A percentile compares a stretch with the other conserved stretches of the same genome.
phyloP scores from a whole-genome alignment of 2,888 invertebrate genomes.

The Temnothorax ravouxi region DNA sequence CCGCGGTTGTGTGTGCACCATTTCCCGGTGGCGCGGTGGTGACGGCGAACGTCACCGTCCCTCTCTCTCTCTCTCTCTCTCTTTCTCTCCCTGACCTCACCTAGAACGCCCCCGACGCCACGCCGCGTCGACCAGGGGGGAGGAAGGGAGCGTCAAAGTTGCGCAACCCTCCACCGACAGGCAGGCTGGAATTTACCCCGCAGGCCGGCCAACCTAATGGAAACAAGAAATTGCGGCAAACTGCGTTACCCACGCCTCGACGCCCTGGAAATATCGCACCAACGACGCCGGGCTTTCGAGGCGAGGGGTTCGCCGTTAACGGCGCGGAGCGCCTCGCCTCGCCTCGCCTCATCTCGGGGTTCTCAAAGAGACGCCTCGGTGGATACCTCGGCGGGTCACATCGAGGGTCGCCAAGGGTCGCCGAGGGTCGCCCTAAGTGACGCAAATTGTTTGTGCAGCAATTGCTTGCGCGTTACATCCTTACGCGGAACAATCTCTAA shows the following conservation, averaged over 20 bases:
- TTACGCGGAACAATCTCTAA: not conserved
- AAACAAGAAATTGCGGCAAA: slow-evolving; percentile 86
- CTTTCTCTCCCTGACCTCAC: slow-evolving; percentile 59
- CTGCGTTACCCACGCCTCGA: slow-evolving; percentile 85
- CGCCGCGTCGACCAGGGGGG: slow-evolving; percentile 42
- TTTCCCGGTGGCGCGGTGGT: slow-evolving; percentile 74
- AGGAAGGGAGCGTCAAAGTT: slow-evolving; percentile 69
- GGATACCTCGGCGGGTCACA: slow-evolving; percentile 31
- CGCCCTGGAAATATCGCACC: slow-evolving; percentile 84
- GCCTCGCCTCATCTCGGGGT: slow-evolving; percentile 18
- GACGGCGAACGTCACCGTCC: slow-evolving; percentile 61
- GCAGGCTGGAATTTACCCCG: slow-evolving; percentile 83
- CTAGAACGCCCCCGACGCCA: slow-evolving; percentile 2
- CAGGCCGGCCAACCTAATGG: slow-evolving; percentile 86
- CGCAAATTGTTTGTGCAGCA: slow-evolving; percentile 49
- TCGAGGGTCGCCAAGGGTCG: slow-evolving; percentile 43
- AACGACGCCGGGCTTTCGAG: slow-evolving; percentile 44
- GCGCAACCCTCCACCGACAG: slow-evolving; percentile 71
- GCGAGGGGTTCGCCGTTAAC: slow-evolving; percentile 17
- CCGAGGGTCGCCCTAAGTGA: slow-evolving; percentile 48
- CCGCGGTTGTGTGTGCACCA: slow-evolving; percentile 78
- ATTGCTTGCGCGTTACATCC: slow-evolving; percentile 36
- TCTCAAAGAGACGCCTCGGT: slow-evolving; percentile 53
- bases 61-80: slow-evolving; percentile 47
- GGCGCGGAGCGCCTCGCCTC: slow-evolving; percentile 31